phyloP scores from a whole-genome alignment of 1,140 invertebrate genomes.

The Cotesia vestalis region DNA sequence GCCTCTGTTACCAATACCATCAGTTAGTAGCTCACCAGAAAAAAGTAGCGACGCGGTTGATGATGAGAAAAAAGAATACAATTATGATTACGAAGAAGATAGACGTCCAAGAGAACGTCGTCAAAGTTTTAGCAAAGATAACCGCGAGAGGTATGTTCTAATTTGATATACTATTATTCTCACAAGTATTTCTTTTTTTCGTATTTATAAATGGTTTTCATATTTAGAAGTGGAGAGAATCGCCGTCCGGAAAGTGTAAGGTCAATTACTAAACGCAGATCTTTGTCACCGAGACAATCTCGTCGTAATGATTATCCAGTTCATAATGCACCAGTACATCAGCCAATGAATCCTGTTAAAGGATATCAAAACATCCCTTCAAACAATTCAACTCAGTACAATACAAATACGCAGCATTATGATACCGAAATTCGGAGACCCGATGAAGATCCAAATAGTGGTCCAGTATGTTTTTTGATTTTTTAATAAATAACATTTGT shows the following conservation, averaged over 20 bases:
- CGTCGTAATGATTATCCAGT: constrained; percentile 55
- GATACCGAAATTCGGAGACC: constrained; percentile 58
- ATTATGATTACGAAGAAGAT: constrained; percentile 46
- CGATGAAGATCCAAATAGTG: constrained; percentile 73
- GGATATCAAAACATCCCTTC: constrained; percentile 51
- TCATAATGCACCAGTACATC: constrained; percentile 43
- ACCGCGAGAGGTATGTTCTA: constrained; percentile 57
- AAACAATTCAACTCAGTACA: constrained; percentile 55
- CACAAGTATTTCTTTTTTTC: constrained; percentile 11
- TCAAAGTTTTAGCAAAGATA: constrained; percentile 60
- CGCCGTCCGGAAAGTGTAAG: constrained; percentile 56
- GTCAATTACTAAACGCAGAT: constrained; percentile 55
- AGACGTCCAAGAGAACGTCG: constrained; percentile 58
- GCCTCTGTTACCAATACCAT: constrained; percentile 60
- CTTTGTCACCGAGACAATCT: constrained; percentile 57
- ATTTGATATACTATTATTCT: background rate
- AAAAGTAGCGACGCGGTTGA: constrained; percentile 47
- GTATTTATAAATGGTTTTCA: constrained; percentile 14
- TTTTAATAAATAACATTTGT: constrained; percentile 14
- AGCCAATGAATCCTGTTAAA: constrained; percentile 56
- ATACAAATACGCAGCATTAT: constrained; percentile 58
- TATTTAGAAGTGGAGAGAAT: constrained; percentile 53
- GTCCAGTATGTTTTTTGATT: constrained; percentile 67
- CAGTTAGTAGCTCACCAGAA: constrained; percentile 48
- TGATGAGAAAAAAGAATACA: constrained; percentile 53